Percentiles rank a stretch among this genome's conserved stretches.
These are phyloP conservation scores for Ridgeia piscesae DNA, from an alignment of 1,140 invertebrate species.

Conservation along the genomic window DNA sequence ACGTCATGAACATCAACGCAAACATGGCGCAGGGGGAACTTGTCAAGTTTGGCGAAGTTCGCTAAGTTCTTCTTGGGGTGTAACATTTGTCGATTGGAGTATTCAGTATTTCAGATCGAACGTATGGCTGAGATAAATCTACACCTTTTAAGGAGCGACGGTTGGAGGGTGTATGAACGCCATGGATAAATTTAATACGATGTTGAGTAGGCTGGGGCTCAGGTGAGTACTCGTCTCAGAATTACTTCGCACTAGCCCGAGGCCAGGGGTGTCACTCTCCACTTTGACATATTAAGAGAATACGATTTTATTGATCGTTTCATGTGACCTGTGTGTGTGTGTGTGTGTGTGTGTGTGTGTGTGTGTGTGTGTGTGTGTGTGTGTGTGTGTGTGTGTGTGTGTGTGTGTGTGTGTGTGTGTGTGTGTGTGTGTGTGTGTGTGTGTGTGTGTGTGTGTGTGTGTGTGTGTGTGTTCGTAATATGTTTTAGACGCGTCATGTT, in stretches of 20 bases:
- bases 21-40: neutral
- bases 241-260: too few relatives aligned
- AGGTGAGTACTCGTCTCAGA: neutral
- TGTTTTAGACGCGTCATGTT: too few relatives aligned
- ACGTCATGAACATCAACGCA: neutral
- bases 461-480: too few relatives aligned
- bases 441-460: too few relatives aligned
- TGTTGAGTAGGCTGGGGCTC: neutral
- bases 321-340: too few relatives aligned
- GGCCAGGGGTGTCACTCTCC: neutral
- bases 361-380: too few relatives aligned
- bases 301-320: too few relatives aligned
- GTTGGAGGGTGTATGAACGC: neutral
- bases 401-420: too few relatives aligned
- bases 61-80: neutral
- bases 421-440: too few relatives aligned
- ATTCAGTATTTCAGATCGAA: neutral
- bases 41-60: neutral
- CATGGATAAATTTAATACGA: slow-evolving; percentile 6
- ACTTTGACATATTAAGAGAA: neutral
- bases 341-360: too few relatives aligned
- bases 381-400: too few relatives aligned
- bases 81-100: neutral
- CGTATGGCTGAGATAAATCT: neutral
- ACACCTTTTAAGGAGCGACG: slow-evolving; percentile 3